Conservation (phyloP, 1,140 invertebrate species). For the Drosophila erecta region DNA sequence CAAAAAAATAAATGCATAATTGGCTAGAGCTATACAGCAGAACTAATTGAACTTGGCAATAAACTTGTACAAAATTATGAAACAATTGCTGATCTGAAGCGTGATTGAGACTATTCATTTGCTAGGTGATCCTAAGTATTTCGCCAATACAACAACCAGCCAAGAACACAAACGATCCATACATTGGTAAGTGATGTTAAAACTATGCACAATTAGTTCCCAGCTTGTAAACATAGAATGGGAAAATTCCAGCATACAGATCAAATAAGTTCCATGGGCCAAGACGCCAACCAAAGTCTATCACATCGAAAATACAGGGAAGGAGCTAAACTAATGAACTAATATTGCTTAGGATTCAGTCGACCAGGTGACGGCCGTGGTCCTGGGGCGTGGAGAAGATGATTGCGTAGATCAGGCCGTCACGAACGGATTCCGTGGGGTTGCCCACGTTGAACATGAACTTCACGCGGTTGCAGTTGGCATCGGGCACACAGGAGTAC, state of each 20-base stretch:
- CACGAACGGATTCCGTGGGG: conserved; percentile 88
- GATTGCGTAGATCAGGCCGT: conserved; percentile 91
- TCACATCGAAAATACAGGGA: conserved; percentile 42
- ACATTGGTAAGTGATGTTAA: neutral
- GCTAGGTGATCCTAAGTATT: neutral
- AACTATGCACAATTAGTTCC: conserved; percentile 4
- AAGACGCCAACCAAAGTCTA: conserved; percentile 8
- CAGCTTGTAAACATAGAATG: neutral
- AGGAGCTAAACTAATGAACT: neutral
- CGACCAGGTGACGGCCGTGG: conserved; percentile 61
- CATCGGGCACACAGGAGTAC: conserved; percentile 87
- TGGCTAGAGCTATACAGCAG: neutral
- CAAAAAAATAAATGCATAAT: conserved; percentile 7
- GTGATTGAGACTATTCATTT: too few relatives aligned
- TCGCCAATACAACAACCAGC: conserved; percentile 1
- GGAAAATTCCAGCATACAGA: conserved; percentile 6
- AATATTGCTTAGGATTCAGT: conserved; percentile 38
- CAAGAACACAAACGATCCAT: neutral
- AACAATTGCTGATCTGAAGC: neutral
- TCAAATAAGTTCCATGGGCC: conserved; percentile 11
- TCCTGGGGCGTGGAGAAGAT: conserved; percentile 87
- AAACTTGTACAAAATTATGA: neutral
- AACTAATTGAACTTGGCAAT: neutral
- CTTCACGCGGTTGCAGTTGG: conserved; percentile 88
- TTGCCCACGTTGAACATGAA: conserved; percentile 91